A percentile compares a stretch with the other conserved stretches of the same genome.
phyloP scores from a whole-genome alignment of 2,888 invertebrate species.

The Amphimallon solstitiale region DNA sequence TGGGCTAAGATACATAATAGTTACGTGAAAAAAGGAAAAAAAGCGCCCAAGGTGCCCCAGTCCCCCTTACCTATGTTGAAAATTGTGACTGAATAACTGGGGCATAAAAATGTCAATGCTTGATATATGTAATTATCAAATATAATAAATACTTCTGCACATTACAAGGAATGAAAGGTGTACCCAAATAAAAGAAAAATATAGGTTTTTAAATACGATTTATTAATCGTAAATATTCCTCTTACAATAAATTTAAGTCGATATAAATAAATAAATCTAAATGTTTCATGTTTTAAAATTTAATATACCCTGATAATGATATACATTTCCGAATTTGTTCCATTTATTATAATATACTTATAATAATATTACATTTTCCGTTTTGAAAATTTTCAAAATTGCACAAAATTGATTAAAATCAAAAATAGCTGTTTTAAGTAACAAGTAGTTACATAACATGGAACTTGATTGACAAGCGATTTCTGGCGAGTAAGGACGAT shows the following conservation, averaged over 20 bases:
- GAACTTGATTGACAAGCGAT: too few species aligned
- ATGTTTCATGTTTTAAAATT: background rate
- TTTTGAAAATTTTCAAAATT: background rate
- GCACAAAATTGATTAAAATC: background rate
- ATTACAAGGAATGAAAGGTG: background rate
- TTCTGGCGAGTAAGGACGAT: too few species aligned
- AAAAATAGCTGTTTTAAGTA: too few species aligned
- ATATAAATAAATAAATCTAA: conserved; percentile 29
- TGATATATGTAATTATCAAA: too few species aligned
- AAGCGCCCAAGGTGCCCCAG: too few species aligned
- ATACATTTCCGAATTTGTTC: background rate
- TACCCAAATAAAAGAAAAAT: background rate
- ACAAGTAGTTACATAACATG: too few species aligned
- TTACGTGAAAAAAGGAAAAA: too few species aligned
- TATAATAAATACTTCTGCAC: background rate
- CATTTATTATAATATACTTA: background rate
- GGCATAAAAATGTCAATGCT: too few species aligned
- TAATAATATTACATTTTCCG: too few species aligned
- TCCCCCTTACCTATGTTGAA: too few species aligned
- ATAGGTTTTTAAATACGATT: conserved; percentile 14
- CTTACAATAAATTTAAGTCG: conserved; percentile 15
- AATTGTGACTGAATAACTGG: too few species aligned
- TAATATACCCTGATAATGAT: conserved; percentile 22
- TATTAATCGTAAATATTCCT: conserved; percentile 11
- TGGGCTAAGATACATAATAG: too few species aligned